A percentile compares a stretch with the other conserved stretches of the same genome.
phyloP scores from a whole-genome alignment of 2,797 vertebrate species.

The Prionace glauca region DNA sequence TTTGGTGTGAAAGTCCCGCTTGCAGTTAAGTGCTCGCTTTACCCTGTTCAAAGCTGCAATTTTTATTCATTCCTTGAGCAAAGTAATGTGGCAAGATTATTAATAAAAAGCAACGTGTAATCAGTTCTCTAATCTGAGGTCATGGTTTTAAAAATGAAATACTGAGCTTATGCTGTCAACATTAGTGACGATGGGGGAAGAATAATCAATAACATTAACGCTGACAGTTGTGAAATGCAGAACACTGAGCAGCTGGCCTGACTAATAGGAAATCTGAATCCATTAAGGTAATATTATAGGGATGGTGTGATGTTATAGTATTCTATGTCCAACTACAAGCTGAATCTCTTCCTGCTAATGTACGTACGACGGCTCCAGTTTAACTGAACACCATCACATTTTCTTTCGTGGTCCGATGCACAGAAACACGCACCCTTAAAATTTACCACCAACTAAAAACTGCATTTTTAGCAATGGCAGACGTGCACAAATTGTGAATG shows the following conservation, averaged over 20 bases:
- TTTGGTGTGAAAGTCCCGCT: background rate
- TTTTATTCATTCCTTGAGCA: background rate
- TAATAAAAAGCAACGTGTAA: background rate
- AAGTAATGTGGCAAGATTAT: background rate
- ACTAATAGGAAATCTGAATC: background rate
- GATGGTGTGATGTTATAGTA: background rate
- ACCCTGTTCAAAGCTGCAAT: background rate
- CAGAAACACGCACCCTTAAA: background rate
- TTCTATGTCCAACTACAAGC: background rate
- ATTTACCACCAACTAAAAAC: background rate
- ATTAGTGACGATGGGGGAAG: background rate
- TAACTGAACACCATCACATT: background rate
- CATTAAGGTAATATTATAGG: conserved; percentile 29
- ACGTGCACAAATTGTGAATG: background rate
- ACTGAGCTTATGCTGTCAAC: background rate
- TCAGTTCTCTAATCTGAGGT: background rate
- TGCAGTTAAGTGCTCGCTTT: background rate
- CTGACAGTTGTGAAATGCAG: conserved; percentile 6
- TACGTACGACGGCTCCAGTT: background rate
- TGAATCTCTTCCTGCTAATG: background rate
- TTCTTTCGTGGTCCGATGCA: background rate
- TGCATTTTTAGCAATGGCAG: background rate
- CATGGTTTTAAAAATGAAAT: background rate
- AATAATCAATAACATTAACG: background rate
- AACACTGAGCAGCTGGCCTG: background rate